A percentile compares a stretch with the other conserved stretches of the same genome.
These are phyloP conservation scores for Caenorhabditis sp. DNA, from an alignment of 2,888 invertebrate species.

Conservation along the genomic window DNA sequence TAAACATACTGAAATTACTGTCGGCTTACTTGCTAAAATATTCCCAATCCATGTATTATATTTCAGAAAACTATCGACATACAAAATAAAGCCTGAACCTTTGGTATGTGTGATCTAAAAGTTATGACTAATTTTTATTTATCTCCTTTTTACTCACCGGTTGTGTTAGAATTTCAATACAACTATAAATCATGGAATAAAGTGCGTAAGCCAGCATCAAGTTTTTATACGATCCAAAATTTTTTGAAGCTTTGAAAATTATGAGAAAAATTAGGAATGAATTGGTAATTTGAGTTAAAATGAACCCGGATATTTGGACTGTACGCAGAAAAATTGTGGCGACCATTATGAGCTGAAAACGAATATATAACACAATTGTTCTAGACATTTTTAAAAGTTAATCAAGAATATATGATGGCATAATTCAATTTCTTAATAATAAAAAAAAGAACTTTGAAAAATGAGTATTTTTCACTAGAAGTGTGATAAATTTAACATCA, in stretches of 20 bases:
- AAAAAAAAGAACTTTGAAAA: too few relatives aligned
- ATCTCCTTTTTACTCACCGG: too few relatives aligned
- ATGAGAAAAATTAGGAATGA: not conserved
- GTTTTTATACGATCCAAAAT: slow-evolving; percentile 1
- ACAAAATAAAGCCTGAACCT: not conserved
- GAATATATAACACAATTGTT: too few relatives aligned
- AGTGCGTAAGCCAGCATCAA: not conserved
- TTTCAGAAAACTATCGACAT: not conserved
- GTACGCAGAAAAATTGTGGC: not conserved
- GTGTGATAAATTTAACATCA: too few relatives aligned
- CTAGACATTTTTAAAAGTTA: too few relatives aligned
- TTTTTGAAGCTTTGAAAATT: not conserved
- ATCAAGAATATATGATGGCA: too few relatives aligned
- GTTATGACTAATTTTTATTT: too few relatives aligned
- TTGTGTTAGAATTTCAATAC: slow-evolving; percentile 1
- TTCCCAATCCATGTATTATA: not conserved
- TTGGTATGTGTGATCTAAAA: not conserved
- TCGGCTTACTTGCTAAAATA: not conserved
- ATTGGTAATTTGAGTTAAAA: not conserved
- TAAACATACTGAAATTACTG: too few relatives aligned
- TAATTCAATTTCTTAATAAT: too few relatives aligned
- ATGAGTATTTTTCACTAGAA: too few relatives aligned
- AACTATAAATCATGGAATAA: not conserved
- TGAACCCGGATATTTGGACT: not conserved
- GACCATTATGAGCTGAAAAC: too few relatives aligned